Percentiles rank a stretch among this genome's conserved stretches.
These are phyloP conservation scores for Nothocercus julius DNA, from an alignment of 2,113 vertebrate genomes.

Conservation along the genomic window DNA sequence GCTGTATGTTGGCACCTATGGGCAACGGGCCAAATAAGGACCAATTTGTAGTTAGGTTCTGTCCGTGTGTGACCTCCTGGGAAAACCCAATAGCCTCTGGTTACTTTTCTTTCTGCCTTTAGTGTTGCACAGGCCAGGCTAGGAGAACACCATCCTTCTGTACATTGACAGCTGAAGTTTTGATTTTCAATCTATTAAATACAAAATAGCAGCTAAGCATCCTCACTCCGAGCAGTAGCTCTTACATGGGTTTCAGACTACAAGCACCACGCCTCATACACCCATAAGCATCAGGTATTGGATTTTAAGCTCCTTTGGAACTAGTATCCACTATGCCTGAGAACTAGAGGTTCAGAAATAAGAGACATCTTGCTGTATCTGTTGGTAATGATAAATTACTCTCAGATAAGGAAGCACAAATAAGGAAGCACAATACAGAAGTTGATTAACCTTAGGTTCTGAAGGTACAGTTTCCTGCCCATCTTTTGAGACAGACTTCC, in stretches of 20 bases:
- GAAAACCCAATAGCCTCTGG: neutral
- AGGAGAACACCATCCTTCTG: neutral
- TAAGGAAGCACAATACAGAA: neutral
- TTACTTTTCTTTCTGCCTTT: neutral
- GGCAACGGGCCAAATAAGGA: neutral
- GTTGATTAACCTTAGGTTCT: neutral
- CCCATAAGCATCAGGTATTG: too few relatives aligned
- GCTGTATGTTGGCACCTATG: neutral
- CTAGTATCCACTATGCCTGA: neutral
- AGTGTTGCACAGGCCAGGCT: neutral
- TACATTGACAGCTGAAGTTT: neutral
- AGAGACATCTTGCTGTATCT: neutral
- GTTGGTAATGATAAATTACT: neutral
- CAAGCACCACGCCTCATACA: neutral
- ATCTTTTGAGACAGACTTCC: neutral
- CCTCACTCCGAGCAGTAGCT: neutral
- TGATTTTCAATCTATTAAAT: neutral
- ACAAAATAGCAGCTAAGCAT: neutral
- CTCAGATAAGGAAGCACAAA: neutral
- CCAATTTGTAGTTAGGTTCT: neutral
- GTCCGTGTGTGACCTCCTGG: neutral
- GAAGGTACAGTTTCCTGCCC: neutral
- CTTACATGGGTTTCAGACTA: neutral
- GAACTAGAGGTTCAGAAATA: neutral
- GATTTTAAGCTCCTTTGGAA: neutral